Evolutionary conservation across 2,888 invertebrate genomes (phyloP).

Genomic region (Caenorhabditis wallacei): DNA sequence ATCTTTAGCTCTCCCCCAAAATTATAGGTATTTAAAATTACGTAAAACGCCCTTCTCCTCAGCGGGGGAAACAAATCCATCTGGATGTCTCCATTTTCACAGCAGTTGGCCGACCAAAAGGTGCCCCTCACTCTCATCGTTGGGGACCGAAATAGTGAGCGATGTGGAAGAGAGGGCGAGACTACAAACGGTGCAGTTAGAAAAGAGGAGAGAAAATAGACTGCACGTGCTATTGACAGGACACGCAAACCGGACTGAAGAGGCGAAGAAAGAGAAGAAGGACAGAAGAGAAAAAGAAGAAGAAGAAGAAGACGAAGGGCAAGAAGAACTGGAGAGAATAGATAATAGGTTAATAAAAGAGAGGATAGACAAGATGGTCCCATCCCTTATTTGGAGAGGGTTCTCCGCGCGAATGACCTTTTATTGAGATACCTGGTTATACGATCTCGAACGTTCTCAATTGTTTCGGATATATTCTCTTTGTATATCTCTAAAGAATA

Average conservation of each 20-base stretch:
- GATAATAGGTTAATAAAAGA: slow-evolving; percentile 20
- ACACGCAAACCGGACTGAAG: slow-evolving; percentile 45
- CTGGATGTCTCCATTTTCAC: slow-evolving; percentile 15
- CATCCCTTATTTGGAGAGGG: slow-evolving; percentile 13
- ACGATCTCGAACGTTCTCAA: slow-evolving; percentile 21
- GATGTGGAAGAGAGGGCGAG: background rate
- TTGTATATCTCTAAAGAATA: too few species aligned
- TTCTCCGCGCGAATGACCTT: slow-evolving; percentile 7
- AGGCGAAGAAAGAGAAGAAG: slow-evolving; percentile 5
- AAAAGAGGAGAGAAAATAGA: slow-evolving; percentile 50
- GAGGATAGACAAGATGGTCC: background rate
- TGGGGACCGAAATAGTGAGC: too few species aligned
- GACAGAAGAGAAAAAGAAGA: background rate
- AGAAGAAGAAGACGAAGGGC: slow-evolving; percentile 19
- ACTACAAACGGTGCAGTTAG: background rate
- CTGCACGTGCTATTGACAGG: slow-evolving; percentile 61
- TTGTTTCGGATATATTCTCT: background rate
- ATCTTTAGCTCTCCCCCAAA: background rate
- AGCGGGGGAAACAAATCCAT: slow-evolving; percentile 10
- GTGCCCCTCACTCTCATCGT: slow-evolving; percentile 26
- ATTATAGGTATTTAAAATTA: slow-evolving; percentile 8
- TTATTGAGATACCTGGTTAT: background rate
- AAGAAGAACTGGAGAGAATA: slow-evolving; percentile 13
- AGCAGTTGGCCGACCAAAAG: slow-evolving; percentile 43
- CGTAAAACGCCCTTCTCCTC: slow-evolving; percentile 11